A percentile compares a stretch with the other conserved stretches of the same genome.
These are phyloP conservation scores for Thymallus thymallus DNA, from an alignment of 2,113 vertebrate genomes.

Conservation along the genomic window DNA sequence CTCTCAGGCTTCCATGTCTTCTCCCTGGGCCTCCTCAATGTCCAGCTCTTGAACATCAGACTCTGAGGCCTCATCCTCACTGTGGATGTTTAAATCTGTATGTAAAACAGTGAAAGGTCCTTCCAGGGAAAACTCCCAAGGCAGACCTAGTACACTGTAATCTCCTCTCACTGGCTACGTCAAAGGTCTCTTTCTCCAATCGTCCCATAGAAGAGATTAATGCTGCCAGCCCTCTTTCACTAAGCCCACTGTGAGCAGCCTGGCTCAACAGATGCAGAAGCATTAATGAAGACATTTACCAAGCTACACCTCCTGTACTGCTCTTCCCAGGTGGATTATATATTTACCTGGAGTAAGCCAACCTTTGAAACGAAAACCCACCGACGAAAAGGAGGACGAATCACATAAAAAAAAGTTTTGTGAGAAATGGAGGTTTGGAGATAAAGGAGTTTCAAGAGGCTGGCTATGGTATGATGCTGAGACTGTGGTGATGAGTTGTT, in stretches of 20 bases:
- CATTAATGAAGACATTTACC: conserved; percentile 35
- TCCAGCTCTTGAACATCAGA: too few species aligned
- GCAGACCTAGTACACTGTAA: neutral
- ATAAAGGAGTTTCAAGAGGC: too few species aligned
- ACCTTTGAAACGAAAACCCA: too few species aligned
- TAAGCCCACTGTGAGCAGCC: conserved; percentile 45
- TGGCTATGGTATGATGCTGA: too few species aligned
- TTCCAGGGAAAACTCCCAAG: neutral
- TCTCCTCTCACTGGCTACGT: conserved; percentile 10
- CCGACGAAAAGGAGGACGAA: too few species aligned
- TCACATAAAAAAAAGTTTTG: too few species aligned
- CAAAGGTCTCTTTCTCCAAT: conserved; percentile 33
- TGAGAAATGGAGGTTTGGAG: too few species aligned
- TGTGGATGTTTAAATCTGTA: neutral
- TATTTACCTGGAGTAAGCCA: too few species aligned
- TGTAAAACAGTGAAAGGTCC: neutral
- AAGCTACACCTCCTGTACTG: conserved; percentile 34
- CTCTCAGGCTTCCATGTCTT: too few species aligned
- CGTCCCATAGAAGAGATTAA: conserved; percentile 36
- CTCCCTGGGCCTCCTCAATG: too few species aligned
- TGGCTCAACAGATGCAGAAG: conserved; percentile 46
- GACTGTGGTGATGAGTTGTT: too few species aligned
- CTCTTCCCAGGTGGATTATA: neutral
- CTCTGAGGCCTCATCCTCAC: too few species aligned
- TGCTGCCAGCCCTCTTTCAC: conserved; percentile 28